phyloP scores from a whole-genome alignment of 2,113 vertebrate species.

The Hoplias malabaricus region DNA sequence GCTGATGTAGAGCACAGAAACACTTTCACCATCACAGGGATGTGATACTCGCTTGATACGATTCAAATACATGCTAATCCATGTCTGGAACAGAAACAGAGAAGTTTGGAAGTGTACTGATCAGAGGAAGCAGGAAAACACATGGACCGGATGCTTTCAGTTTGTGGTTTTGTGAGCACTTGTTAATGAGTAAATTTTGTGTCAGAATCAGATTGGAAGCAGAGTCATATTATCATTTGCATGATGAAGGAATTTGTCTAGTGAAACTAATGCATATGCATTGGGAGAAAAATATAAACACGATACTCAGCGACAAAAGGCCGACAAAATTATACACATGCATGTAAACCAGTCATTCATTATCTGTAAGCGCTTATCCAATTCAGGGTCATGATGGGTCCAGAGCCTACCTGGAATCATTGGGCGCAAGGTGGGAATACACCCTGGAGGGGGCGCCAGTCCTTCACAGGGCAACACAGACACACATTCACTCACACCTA shows the following conservation, averaged over 20 bases:
- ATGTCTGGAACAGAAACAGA: background rate
- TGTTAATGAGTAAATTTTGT: background rate
- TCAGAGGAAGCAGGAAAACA: background rate
- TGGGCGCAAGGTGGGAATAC: no score
- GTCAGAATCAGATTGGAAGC: background rate
- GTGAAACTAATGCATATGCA: background rate
- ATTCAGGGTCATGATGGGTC: no score
- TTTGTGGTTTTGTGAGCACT: background rate
- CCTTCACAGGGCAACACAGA: no score
- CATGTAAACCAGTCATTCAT: no score
- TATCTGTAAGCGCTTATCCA: no score
- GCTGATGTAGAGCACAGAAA: background rate
- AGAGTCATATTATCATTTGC: no score
- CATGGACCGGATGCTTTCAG: background rate
- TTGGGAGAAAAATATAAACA: no score
- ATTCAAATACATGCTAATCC: background rate
- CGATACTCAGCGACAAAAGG: no score
- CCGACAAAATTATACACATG: no score
- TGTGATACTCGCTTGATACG: background rate
- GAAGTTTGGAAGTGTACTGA: background rate
- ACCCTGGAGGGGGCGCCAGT: no score
- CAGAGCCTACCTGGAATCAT: no score
- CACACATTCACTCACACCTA: no score
- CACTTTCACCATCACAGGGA: background rate
- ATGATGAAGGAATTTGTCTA: background rate